phyloP scores from a whole-genome alignment of 2,888 invertebrate species.

The Camponotus fellah region DNA sequence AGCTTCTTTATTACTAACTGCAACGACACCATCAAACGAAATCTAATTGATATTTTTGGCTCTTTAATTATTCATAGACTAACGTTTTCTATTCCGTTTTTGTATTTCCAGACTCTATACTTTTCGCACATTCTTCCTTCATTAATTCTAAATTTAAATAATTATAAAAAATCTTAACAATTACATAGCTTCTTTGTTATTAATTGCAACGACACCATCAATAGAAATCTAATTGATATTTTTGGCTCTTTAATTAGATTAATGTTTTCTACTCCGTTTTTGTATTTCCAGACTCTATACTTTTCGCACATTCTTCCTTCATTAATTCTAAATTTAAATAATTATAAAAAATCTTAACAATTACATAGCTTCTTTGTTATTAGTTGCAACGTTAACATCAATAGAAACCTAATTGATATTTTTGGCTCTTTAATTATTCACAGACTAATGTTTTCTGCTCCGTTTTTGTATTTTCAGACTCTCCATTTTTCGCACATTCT shows the following conservation, averaged over 20 bases:
- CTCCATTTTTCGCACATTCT: too few relatives aligned
- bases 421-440: slow-evolving; percentile 20
- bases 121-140: too few relatives aligned
- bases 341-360: not conserved
- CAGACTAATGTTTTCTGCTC: not conserved
- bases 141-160: too few relatives aligned
- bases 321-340: not conserved
- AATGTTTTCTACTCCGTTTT: too few relatives aligned
- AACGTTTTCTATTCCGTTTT: not conserved
- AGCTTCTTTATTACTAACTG: not conserved
- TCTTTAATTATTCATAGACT: slow-evolving; percentile 5
- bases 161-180: too few relatives aligned
- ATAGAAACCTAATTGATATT: slow-evolving; percentile 3
- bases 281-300: too few relatives aligned
- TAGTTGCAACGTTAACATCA: not conserved
- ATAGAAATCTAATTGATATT: too few relatives aligned
- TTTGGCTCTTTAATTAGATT: too few relatives aligned
- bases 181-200: too few relatives aligned
- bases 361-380: not conserved
- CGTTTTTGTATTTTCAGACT: not conserved
- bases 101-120: not conserved
- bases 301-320: too few relatives aligned
- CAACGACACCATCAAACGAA: not conserved
- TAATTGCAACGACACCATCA: too few relatives aligned
- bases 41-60: slow-evolving; percentile 15